Percentiles rank a stretch among this genome's conserved stretches.
Evolutionary conservation across 2,113 vertebrate species (phyloP).

Genomic region (Copsychus sechellarum): DNA sequence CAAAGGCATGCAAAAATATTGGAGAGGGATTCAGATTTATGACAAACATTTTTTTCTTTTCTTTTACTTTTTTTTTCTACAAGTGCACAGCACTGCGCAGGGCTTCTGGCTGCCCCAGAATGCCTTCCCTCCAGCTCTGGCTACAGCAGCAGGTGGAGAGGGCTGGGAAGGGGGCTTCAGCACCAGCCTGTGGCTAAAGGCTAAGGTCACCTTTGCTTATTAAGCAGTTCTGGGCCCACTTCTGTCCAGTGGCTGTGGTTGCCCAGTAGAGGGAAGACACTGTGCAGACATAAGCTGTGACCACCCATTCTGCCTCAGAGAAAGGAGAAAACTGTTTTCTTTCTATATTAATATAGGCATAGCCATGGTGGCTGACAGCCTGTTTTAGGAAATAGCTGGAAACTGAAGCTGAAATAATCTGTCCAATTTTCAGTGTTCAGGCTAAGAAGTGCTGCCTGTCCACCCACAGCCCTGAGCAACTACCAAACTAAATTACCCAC

Average conservation of each 20-base stretch:
- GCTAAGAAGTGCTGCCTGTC: background rate
- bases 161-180: background rate
- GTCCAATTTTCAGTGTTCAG: background rate
- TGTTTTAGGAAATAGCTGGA: background rate
- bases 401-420: background rate
- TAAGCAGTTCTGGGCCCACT: background rate
- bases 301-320: background rate
- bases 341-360: background rate
- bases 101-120: background rate
- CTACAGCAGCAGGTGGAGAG: background rate
- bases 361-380: background rate
- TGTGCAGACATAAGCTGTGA: background rate
- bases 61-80: too few relatives aligned
- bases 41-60: background rate
- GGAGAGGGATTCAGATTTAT: background rate
- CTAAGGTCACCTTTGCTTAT: background rate
- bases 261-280: background rate
- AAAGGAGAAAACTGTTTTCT: background rate
- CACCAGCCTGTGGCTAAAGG: background rate
- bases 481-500: background rate
- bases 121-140: fast-evolving
- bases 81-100: fast-evolving
- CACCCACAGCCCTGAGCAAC: background rate
- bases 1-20: background rate
- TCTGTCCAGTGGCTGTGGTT: background rate